These are phyloP conservation scores for Microcebus lehilahytsara DNA, from an alignment of 2,113 vertebrate genomes.

Conservation along the genomic window DNA sequence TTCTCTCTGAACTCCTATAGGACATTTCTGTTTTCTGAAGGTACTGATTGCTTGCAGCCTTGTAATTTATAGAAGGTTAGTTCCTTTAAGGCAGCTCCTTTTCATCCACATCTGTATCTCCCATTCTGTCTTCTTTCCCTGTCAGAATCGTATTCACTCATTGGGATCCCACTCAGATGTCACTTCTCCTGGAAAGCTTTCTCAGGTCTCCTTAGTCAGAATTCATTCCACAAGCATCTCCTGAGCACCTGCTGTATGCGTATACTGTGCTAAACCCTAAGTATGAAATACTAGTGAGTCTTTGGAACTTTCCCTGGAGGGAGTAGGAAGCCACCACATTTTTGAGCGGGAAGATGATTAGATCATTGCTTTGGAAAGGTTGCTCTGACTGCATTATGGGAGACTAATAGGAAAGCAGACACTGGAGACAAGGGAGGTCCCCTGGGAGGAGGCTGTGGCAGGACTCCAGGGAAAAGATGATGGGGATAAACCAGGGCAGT, in stretches of 20 bases:
- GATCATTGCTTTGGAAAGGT: not conserved
- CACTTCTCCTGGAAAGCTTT: not conserved
- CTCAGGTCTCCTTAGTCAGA: not conserved
- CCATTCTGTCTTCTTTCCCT: not conserved
- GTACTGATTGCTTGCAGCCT: not conserved
- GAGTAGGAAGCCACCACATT: not conserved
- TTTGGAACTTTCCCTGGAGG: not conserved
- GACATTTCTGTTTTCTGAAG: not conserved
- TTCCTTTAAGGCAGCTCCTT: not conserved
- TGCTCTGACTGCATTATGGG: not conserved
- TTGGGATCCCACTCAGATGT: not conserved
- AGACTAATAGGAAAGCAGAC: not conserved
- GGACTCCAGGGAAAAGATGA: not conserved
- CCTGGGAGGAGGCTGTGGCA: slow-evolving; percentile 2
- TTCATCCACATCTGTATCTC: not conserved
- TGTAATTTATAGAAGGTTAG: not conserved
- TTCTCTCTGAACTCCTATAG: not conserved
- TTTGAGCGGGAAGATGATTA: not conserved
- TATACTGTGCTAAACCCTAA: not conserved
- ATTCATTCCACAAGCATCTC: not conserved
- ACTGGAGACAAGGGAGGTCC: not conserved
- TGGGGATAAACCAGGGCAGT: slow-evolving; percentile 1
- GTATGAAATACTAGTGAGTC: not conserved
- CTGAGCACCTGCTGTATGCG: not conserved
- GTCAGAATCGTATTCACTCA: not conserved